Conservation (phyloP, 1,140 invertebrate species). For the Zaprionus ornatus region DNA sequence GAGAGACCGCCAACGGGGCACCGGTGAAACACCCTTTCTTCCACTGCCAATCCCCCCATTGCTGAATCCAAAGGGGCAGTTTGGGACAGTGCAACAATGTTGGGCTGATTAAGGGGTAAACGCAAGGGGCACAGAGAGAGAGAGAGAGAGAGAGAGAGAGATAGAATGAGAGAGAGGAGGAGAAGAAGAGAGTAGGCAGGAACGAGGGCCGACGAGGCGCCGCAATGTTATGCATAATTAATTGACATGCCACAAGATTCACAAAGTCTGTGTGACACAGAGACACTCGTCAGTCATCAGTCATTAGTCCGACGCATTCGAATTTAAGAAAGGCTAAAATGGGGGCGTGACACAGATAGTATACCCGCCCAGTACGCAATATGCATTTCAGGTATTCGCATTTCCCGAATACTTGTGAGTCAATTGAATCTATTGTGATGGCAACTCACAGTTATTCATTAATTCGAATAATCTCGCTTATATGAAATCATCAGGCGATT, state of each 20-base stretch:
- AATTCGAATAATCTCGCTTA: no score
- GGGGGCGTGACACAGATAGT: conserved; percentile 28
- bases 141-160: neutral
- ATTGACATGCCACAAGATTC: conserved; percentile 37
- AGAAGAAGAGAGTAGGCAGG: neutral
- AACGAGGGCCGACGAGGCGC: conserved; percentile 32
- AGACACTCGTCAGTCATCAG: conserved; percentile 45
- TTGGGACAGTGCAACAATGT: conserved; percentile 4
- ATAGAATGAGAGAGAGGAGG: neutral
- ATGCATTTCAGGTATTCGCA: conserved; percentile 5
- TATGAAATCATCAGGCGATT: no score
- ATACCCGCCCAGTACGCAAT: neutral
- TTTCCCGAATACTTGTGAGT: neutral
- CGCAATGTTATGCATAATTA: conserved; percentile 60
- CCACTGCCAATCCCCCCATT: neutral
- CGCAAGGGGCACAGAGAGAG: neutral
- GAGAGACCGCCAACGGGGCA: conserved; percentile 7
- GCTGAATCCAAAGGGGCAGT: neutral
- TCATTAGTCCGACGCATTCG: conserved; percentile 13
- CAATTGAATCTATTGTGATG: neutral
- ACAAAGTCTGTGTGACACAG: neutral
- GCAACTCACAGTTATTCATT: neutral
- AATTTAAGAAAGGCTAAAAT: conserved; percentile 11
- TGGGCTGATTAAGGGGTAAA: conserved; percentile 11
- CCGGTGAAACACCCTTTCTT: neutral